phyloP scores from a whole-genome alignment of 1,140 invertebrate species.

The Homarus americanus region DNA sequence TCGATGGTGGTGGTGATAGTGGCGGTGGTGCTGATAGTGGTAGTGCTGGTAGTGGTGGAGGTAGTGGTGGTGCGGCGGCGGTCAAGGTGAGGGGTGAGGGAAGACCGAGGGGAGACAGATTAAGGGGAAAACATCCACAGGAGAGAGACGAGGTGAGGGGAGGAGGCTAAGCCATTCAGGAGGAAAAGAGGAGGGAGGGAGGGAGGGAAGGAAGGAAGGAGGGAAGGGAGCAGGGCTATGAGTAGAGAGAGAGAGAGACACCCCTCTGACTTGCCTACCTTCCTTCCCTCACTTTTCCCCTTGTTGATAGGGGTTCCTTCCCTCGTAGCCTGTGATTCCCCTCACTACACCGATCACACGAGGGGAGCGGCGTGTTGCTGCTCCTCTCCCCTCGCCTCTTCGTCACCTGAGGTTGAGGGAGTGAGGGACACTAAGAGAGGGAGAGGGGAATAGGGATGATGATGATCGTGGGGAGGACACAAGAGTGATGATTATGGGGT shows the following conservation, averaged over 20 bases:
- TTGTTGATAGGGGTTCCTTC: neutral
- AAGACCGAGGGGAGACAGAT: neutral
- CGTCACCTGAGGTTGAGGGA: conserved; percentile 11
- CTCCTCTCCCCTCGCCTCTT: conserved; percentile 1
- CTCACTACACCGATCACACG: neutral
- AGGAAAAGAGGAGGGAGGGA: neutral
- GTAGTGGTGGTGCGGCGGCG: too few relatives aligned
- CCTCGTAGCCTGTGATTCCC: neutral
- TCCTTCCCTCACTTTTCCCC: neutral
- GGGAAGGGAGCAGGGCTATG: neutral
- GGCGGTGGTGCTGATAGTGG: too few relatives aligned
- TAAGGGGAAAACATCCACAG: neutral
- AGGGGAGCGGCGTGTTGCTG: neutral
- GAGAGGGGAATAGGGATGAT: neutral
- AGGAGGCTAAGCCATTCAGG: neutral
- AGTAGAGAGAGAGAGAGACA: neutral
- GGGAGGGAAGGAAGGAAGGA: neutral
- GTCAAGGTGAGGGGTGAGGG: conserved; percentile 4
- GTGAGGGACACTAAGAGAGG: neutral
- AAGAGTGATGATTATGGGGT: neutral
- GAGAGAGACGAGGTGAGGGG: neutral
- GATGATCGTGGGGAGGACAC: neutral
- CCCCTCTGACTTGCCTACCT: neutral
- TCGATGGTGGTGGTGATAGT: too few relatives aligned
- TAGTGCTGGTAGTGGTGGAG: too few relatives aligned